phyloP scores from a whole-genome alignment of 2,113 vertebrate species.

The Alectura lathami region DNA sequence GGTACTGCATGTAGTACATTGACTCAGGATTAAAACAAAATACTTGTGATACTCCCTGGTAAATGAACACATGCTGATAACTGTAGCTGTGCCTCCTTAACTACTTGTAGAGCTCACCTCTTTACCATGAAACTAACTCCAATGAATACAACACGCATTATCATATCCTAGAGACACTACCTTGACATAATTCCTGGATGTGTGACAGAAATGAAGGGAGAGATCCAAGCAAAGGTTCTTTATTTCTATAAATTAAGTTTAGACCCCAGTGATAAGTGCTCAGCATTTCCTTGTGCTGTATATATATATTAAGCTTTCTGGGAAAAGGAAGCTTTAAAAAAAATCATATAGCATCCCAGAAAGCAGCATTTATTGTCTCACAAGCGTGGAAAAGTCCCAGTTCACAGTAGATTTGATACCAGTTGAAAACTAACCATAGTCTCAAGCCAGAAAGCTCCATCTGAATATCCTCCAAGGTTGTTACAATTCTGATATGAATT shows the following conservation, averaged over 20 bases:
- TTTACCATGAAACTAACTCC: background rate
- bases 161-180: background rate
- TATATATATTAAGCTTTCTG: background rate
- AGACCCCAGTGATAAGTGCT: background rate
- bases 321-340: background rate
- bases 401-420: background rate
- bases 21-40: background rate
- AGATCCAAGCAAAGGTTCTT: background rate
- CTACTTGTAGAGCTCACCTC: background rate
- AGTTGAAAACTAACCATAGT: background rate
- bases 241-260: background rate
- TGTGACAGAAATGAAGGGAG: background rate
- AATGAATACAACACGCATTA: background rate
- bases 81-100: accelerated
- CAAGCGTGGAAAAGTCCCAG: background rate
- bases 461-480: slow-evolving; percentile 18
- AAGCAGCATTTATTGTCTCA: slow-evolving; percentile 22
- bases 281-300: background rate
- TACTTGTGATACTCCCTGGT: background rate
- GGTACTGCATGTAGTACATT: background rate
- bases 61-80: background rate
- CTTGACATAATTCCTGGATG: background rate
- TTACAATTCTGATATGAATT: slow-evolving; percentile 1
- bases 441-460: background rate
- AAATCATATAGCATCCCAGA: background rate